These are phyloP conservation scores for Meghimatium bilineatum DNA, from an alignment of 2,888 invertebrate genomes.

Conservation along the genomic window DNA sequence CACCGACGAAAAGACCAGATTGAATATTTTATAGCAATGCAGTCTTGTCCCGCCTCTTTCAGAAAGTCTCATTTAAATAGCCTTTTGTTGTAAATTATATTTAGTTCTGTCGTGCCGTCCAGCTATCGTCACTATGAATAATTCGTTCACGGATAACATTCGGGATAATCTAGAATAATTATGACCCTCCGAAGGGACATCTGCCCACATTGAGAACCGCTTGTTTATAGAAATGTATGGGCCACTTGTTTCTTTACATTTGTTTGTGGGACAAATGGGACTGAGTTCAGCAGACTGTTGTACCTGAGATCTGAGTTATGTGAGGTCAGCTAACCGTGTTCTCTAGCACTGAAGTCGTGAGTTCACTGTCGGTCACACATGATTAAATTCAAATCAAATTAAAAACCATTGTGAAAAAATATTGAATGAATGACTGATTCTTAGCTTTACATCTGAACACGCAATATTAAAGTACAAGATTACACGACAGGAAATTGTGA, in stretches of 20 bases:
- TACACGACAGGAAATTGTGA: slow-evolving; percentile 18
- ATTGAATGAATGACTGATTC: no score
- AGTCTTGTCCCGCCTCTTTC: not conserved
- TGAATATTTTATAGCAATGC: not conserved
- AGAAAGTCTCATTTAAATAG: not conserved
- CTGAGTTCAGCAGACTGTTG: no score
- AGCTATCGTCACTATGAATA: not conserved
- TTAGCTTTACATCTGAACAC: not conserved
- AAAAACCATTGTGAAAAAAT: no score
- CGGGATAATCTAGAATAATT: no score
- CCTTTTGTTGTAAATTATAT: not conserved
- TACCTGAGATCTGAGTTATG: no score
- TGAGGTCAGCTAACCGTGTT: no score
- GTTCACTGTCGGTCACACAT: not conserved
- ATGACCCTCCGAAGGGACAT: no score
- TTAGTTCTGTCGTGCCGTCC: not conserved
- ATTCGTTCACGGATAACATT: not conserved
- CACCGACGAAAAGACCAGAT: not conserved
- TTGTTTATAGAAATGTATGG: no score
- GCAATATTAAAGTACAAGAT: not conserved
- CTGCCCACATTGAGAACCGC: no score
- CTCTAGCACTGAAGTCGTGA: no score
- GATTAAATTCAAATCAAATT: not conserved
- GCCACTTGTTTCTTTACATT: no score
- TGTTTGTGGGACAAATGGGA: no score